Percentiles rank a stretch among this genome's conserved stretches.
These are phyloP conservation scores for Nilaparvata lugens DNA, from an alignment of 1,140 invertebrate species.

Conservation along the genomic window DNA sequence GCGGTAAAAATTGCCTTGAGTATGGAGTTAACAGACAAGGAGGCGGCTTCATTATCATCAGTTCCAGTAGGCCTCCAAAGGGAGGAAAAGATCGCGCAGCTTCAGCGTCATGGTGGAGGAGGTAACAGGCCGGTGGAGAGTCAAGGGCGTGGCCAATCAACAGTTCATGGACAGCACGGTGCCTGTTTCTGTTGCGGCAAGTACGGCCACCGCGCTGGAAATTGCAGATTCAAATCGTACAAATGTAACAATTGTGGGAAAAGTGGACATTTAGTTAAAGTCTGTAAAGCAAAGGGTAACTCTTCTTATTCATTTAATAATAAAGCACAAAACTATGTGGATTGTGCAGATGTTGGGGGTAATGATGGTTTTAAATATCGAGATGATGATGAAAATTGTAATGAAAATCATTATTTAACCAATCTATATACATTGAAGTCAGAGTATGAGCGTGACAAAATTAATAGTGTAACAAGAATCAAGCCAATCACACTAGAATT, in stretches of 20 bases:
- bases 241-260: neutral
- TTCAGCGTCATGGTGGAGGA: too few relatives aligned
- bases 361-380: too few relatives aligned
- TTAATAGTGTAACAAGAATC: neutral
- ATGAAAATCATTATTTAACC: neutral
- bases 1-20: too few relatives aligned
- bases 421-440: neutral
- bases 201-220: too few relatives aligned
- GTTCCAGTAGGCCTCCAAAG: too few relatives aligned
- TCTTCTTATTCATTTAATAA: neutral
- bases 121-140: too few relatives aligned
- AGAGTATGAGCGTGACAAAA: neutral
- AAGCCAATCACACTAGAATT: neutral
- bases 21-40: too few relatives aligned
- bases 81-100: too few relatives aligned
- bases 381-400: neutral
- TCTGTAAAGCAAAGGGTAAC: neutral
- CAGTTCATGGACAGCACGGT: too few relatives aligned
- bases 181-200: too few relatives aligned
- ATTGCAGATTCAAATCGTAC: neutral
- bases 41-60: too few relatives aligned
- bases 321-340: conserved; percentile 6
- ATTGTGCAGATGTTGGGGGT: neutral
- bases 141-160: too few relatives aligned
- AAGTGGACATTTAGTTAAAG: neutral